These are phyloP conservation scores for Poeciliopsis gracilis DNA, from an alignment of 2,797 vertebrate genomes.

Conservation along the genomic window DNA sequence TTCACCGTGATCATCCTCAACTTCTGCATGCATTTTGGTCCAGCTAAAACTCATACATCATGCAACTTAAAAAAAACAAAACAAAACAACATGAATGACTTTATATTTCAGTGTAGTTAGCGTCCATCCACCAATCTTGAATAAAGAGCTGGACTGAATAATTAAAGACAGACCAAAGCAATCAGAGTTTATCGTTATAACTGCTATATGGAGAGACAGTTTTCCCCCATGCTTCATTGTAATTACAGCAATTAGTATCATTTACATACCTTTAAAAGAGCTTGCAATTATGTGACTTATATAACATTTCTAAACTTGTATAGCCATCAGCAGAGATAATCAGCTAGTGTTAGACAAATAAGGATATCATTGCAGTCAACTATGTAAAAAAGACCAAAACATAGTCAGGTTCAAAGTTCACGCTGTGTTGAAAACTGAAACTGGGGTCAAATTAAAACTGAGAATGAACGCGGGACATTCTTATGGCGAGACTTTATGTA, in stretches of 20 bases:
- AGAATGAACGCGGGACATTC: no score
- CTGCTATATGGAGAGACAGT: neutral
- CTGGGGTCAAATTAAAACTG: neutral
- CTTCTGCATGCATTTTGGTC: neutral
- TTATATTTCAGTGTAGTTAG: neutral
- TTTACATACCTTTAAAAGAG: slow-evolving; percentile 24
- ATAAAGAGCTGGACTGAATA: neutral
- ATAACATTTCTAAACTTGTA: neutral
- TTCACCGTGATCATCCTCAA: neutral
- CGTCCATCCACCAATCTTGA: neutral
- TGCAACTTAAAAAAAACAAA: neutral
- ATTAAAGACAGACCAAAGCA: neutral
- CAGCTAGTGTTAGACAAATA: neutral
- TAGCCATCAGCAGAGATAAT: neutral
- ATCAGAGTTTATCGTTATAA: slow-evolving; percentile 2
- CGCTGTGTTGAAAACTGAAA: neutral
- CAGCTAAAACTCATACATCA: neutral
- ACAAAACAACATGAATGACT: neutral
- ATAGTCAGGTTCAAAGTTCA: neutral
- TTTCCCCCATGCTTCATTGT: slow-evolving; percentile 4
- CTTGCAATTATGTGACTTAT: slow-evolving; percentile 4
- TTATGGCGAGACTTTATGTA: no score
- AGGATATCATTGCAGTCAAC: neutral
- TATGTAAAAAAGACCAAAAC: neutral
- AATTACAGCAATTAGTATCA: neutral